Percentiles rank a stretch among this genome's conserved stretches.
Evolutionary conservation across 2,797 vertebrate species (phyloP).

Genomic region (Notolabrus celidotus): DNA sequence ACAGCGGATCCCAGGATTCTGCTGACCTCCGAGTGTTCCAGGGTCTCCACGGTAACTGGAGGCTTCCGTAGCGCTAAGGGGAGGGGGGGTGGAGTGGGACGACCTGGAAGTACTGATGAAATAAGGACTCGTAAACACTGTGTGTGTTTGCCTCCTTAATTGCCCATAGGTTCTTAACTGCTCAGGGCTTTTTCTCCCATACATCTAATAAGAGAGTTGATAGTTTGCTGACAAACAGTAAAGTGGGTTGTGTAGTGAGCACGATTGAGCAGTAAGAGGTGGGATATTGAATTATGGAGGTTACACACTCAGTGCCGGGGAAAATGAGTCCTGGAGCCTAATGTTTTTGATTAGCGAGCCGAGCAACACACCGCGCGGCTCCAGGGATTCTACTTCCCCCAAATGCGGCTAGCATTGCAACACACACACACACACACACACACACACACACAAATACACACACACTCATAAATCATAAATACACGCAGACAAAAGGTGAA

Average conservation of each 20-base stretch:
- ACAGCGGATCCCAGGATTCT: slow-evolving; percentile 78
- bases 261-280: slow-evolving; percentile 74
- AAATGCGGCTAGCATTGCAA: slow-evolving; percentile 50
- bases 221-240: slow-evolving; percentile 81
- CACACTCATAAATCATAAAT: slow-evolving; percentile 80
- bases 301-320: slow-evolving; percentile 71
- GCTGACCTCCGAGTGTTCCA: slow-evolving; percentile 81
- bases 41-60: slow-evolving; percentile 76
- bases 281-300: slow-evolving; percentile 80
- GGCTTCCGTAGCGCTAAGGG: slow-evolving; percentile 64
- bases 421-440: slow-evolving; percentile 53
- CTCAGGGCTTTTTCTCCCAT: slow-evolving; percentile 49
- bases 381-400: slow-evolving; percentile 64
- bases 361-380: slow-evolving; percentile 54
- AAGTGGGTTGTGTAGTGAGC: slow-evolving; percentile 65
- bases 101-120: slow-evolving; percentile 80
- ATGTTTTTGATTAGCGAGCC: slow-evolving; percentile 82
- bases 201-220: slow-evolving; percentile 76
- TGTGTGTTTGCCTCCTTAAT: slow-evolving; percentile 65
- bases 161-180: slow-evolving; percentile 72
- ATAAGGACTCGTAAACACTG: slow-evolving; percentile 71
- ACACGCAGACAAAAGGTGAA: slow-evolving; percentile 81
- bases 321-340: slow-evolving; percentile 77
- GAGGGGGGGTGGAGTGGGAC: slow-evolving; percentile 6
- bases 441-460: slow-evolving; percentile 82